These are phyloP conservation scores for Cricetomys ansorgei DNA, from an alignment of 2,113 vertebrate genomes.

Conservation along the genomic window DNA sequence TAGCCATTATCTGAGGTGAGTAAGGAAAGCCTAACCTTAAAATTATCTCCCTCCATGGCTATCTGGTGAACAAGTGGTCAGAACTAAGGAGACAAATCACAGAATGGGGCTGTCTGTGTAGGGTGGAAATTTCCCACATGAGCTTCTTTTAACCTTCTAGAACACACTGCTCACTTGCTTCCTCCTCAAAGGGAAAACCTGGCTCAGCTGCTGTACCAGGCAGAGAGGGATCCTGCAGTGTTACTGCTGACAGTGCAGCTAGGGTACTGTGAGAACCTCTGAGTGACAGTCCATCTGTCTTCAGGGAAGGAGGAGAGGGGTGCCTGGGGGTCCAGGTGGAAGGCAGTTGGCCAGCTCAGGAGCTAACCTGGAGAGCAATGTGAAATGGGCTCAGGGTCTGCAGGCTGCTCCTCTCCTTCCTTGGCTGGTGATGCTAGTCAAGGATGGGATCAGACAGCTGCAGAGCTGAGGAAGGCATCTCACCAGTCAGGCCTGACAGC, in stretches of 20 bases:
- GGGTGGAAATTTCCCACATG: background rate
- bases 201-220: background rate
- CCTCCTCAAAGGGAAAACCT: background rate
- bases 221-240: background rate
- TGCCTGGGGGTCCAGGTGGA: too few relatives aligned
- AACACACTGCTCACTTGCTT: background rate
- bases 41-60: background rate
- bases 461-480: background rate
- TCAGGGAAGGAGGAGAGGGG: background rate
- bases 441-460: too few relatives aligned
- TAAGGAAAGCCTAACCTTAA: background rate
- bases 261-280: too few relatives aligned
- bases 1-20: background rate
- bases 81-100: too few relatives aligned
- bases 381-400: too few relatives aligned
- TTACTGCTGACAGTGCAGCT: background rate
- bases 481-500: background rate
- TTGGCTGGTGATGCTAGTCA: too few relatives aligned
- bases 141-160: background rate
- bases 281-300: too few relatives aligned
- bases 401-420: too few relatives aligned
- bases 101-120: accelerated
- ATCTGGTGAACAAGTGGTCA: background rate
- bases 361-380: too few relatives aligned
- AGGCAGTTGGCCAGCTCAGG: too few relatives aligned